Conservation (phyloP, 92 coral and sea anemone species). For the Epizoanthus rinbou region DNA sequence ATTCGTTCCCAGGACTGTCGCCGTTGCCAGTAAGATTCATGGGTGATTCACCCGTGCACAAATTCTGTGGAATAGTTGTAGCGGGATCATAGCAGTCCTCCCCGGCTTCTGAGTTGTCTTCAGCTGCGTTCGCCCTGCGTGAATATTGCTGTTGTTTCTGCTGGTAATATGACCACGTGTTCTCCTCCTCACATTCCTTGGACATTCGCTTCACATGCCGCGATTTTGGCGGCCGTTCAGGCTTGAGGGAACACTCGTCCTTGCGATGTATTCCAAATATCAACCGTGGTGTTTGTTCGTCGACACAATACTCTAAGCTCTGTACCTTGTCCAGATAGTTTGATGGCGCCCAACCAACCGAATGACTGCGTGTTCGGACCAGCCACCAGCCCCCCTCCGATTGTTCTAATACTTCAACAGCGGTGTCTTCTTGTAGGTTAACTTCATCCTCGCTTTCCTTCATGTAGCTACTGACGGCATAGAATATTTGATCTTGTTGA, state of each 20-base stretch:
- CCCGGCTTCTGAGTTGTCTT: not conserved
- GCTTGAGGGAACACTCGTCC: conserved; percentile 7
- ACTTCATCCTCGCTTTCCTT: conserved; percentile 75
- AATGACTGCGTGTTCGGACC: conserved; percentile 74
- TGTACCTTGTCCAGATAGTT: conserved; percentile 72
- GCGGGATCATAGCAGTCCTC: not conserved
- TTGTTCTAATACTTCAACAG: conserved; percentile 80
- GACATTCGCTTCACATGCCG: conserved; percentile 44
- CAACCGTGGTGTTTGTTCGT: not conserved
- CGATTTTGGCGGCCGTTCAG: conserved; percentile 28
- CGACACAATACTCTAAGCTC: conserved; percentile 21
- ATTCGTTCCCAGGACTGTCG: not conserved
- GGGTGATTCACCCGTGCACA: not conserved
- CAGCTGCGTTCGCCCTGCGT: conserved; percentile 5
- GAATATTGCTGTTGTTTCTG: conserved; percentile 36
- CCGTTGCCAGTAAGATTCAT: not conserved
- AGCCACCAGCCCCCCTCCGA: conserved; percentile 96
- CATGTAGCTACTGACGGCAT: conserved; percentile 66
- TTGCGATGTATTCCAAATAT: not conserved
- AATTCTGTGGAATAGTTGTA: not conserved
- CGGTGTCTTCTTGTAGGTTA: conserved; percentile 66
- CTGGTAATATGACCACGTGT: conserved; percentile 28
- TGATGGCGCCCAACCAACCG: conserved; percentile 98
- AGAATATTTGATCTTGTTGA: conserved; percentile 23
- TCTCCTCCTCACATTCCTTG: conserved; percentile 55